Percentiles rank a stretch among this genome's conserved stretches.
These are phyloP conservation scores for Tribolium castaneum DNA, from an alignment of 1,140 invertebrate genomes.

Conservation along the genomic window DNA sequence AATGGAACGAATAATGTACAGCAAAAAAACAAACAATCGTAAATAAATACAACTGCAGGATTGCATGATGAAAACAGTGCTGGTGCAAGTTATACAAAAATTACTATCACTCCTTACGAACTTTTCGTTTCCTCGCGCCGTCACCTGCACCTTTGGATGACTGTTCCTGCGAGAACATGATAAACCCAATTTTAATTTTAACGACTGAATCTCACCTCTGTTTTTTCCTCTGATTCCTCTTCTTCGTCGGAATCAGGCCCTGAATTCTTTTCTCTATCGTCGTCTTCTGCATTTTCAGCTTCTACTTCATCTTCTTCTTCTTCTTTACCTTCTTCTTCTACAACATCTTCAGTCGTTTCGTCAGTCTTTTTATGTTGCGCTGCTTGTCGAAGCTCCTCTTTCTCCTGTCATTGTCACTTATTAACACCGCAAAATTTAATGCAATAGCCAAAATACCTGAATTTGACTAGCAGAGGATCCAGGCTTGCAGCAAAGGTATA, in stretches of 20 bases:
- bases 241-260: constrained; percentile 61
- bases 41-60: constrained; percentile 12
- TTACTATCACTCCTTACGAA: constrained; percentile 66
- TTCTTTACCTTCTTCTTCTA: constrained; percentile 62
- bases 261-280: constrained; percentile 63
- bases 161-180: constrained; percentile 27
- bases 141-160: constrained; percentile 59
- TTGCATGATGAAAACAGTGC: constrained; percentile 31
- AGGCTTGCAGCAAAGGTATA: constrained; percentile 84
- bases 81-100: constrained; percentile 34
- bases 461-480: constrained; percentile 64
- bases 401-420: constrained; percentile 51
- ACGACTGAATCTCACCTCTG: constrained; percentile 53
- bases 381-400: constrained; percentile 58
- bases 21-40: constrained; percentile 16
- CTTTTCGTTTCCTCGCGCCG: constrained; percentile 67
- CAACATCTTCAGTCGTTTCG: constrained; percentile 66
- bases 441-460: constrained; percentile 48
- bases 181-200: not conserved
- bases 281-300: constrained; percentile 60
- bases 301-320: constrained; percentile 67
- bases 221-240: constrained; percentile 60
- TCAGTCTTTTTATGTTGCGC: constrained; percentile 73
- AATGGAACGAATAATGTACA: constrained; percentile 27
- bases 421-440: not conserved